Base-by-base conservation (phyloP, 2,888 invertebrate species). In the Tenthredo notha region DNA sequence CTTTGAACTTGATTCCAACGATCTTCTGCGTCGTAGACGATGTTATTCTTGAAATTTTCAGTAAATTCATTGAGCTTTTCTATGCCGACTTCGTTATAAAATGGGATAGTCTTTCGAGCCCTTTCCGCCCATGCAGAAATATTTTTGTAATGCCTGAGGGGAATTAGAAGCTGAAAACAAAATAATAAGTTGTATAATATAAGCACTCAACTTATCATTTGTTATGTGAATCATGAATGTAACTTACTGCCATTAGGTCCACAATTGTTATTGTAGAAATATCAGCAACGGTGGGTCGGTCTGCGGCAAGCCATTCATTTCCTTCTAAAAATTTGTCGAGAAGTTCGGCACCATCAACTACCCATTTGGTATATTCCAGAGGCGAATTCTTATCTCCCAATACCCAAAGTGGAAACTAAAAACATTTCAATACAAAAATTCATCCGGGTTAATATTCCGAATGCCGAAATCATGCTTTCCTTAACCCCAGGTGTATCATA, bases 111-210 rank as follows among this genome's bases (percentile, higher is more conserved):
- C n/a, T 33, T 25, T 18, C 78, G 78, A 29, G 50, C 37, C 33
- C 78, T 78, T 29, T 78, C 78, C 10, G 58, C 54, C 78, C 78
- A 78, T 2, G 37, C 54, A 25, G 54, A 54, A 50, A 78, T n/a
- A 78, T 78, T 78, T 78, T 54, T 54, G 37, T 33, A 54, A 9
- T 54, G n/a, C 18, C 54, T 29, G 25, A 78, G 37, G 33, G 78
- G 78, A 54, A 78, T n/a, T 21, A 78, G n/a, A n/a, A 78, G 15
- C 78, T 78, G 58, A 10, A 54, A 78, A 54, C 7, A 61, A 61
- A 25, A 2, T 10, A 21, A 61, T 61, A 25, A 50, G 18, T 50
- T 61, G n/a, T 43, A 10, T 21, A 33, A 33, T 33, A 7, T 21
- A 58, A 2, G 7, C 9, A 58, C 5, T 58, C 58, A 0, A 18